Conservation (phyloP, 2,113 vertebrate species). For the Planiliza haematocheilus region DNA sequence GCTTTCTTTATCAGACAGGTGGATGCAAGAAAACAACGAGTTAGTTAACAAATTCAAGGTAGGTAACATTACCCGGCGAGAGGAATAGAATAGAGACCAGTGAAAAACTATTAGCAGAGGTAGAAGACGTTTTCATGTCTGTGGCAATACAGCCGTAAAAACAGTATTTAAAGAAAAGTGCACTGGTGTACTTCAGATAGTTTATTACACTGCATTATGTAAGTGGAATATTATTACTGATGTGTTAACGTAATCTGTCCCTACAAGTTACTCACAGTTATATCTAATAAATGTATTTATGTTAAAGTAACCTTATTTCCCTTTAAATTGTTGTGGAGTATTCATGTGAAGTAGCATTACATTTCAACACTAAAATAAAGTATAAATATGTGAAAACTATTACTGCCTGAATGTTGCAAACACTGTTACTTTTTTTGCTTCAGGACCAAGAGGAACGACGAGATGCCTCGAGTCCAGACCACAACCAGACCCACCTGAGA, state of each 20-base stretch:
- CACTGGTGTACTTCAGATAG: too few relatives aligned
- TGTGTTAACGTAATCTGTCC: too few relatives aligned
- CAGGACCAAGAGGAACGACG: conserved; percentile 54
- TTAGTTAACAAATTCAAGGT: conserved; percentile 79
- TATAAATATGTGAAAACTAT: neutral
- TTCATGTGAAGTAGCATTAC: neutral
- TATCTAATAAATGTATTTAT: too few relatives aligned
- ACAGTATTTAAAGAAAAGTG: too few relatives aligned
- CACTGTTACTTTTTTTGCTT: conserved; percentile 27
- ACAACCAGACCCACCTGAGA: conserved; percentile 45
- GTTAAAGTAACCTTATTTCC: too few relatives aligned
- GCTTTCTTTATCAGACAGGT: conserved; percentile 60
- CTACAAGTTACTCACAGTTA: too few relatives aligned
- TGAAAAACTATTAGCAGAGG: too few relatives aligned
- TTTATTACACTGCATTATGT: too few relatives aligned
- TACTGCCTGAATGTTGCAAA: neutral
- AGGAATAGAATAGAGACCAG: too few relatives aligned
- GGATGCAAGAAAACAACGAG: conserved; percentile 80
- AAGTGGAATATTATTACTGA: too few relatives aligned
- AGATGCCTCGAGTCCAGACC: conserved; percentile 19
- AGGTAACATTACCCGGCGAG: conserved; percentile 3
- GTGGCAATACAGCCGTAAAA: too few relatives aligned
- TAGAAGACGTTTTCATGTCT: too few relatives aligned
- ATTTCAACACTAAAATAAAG: neutral
- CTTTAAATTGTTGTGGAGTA: neutral